A percentile compares a stretch with the other conserved stretches of the same genome.
Evolutionary conservation across 2,113 vertebrate species (phyloP).

Genomic region (Romanogobio albipinnatus): DNA sequence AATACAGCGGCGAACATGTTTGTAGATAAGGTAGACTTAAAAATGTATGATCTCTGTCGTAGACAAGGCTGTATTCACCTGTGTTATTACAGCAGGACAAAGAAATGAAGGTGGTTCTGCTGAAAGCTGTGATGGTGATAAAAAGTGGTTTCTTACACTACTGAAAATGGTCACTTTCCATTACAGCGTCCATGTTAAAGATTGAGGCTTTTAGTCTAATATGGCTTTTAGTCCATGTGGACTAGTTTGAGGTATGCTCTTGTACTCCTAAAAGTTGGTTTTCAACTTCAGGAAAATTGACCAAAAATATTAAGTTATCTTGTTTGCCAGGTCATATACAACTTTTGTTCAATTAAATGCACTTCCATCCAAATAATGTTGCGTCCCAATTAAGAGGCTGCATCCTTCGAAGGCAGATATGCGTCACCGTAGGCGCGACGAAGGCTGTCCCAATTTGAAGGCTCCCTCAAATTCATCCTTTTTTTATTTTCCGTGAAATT

Average conservation of each 20-base stretch:
- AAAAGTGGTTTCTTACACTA: neutral
- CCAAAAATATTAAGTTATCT: neutral
- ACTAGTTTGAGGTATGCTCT: neutral
- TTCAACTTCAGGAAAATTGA: neutral
- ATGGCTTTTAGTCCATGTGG: neutral
- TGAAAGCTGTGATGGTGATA: neutral
- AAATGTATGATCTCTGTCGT: neutral
- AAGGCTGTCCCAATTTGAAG: too few relatives aligned
- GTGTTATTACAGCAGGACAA: neutral
- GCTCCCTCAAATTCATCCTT: too few relatives aligned
- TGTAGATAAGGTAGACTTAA: neutral
- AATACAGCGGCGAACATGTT: neutral
- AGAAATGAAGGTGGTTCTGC: neutral
- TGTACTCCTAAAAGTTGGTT: neutral
- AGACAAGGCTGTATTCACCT: constrained; percentile 5
- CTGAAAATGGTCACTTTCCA: neutral
- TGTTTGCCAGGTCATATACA: neutral
- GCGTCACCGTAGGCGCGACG: too few relatives aligned
- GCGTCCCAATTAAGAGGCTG: too few relatives aligned
- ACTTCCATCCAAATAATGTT: neutral
- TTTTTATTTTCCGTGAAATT: too few relatives aligned
- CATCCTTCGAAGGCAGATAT: too few relatives aligned
- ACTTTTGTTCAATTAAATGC: neutral
- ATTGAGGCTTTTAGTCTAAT: neutral
- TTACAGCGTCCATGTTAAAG: constrained; percentile 7